Conservation (phyloP, 2,888 invertebrate genomes). For the Melanchra persicariae region DNA sequence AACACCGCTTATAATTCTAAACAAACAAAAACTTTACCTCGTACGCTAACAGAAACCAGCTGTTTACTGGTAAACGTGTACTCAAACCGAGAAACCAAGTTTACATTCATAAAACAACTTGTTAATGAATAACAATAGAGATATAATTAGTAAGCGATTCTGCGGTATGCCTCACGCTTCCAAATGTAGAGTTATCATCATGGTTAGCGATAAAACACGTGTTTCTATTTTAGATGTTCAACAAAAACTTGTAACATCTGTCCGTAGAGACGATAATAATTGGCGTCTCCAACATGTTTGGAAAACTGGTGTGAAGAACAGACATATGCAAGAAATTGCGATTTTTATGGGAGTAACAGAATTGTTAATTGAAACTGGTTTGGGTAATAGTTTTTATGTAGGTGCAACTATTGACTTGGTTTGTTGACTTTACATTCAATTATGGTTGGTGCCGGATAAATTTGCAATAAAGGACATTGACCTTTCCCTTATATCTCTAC, state of each 20-base stretch:
- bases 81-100: constrained; percentile 36
- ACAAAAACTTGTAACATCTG: constrained; percentile 61
- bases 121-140: constrained; percentile 57
- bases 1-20: constrained; percentile 34
- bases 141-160: constrained; percentile 57
- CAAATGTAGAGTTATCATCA: constrained; percentile 50
- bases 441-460: no score
- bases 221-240: constrained; percentile 37
- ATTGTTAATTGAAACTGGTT: constrained; percentile 45
- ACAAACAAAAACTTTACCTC: constrained; percentile 44
- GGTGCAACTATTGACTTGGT: constrained; percentile 20
- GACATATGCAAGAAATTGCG: constrained; percentile 47
- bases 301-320: constrained; percentile 40
- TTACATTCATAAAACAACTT: constrained; percentile 53
- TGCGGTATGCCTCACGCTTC: constrained; percentile 43
- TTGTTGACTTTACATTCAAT: not conserved
- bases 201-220: constrained; percentile 43
- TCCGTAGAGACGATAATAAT: constrained; percentile 50
- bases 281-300: constrained; percentile 52
- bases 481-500: no score
- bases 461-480: no score
- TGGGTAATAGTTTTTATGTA: constrained; percentile 11
- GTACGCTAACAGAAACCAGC: constrained; percentile 42
- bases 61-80: constrained; percentile 34
- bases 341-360: constrained; percentile 53